phyloP scores from a whole-genome alignment of 2,113 vertebrate species.

The Cnemophilus loriae region DNA sequence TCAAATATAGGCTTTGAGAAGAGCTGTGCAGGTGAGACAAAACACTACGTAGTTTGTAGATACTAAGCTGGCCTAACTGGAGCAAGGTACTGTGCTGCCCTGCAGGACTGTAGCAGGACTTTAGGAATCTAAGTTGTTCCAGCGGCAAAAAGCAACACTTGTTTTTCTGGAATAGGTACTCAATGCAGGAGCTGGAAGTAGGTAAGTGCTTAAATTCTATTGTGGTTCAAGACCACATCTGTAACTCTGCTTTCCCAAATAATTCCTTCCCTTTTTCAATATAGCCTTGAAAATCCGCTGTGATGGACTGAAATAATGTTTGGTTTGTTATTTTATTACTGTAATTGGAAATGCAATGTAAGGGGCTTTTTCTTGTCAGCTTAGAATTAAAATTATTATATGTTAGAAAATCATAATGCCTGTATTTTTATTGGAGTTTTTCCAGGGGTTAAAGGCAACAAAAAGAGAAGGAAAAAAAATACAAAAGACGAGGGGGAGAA shows the following conservation, averaged over 20 bases:
- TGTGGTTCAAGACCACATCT: neutral
- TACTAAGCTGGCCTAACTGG: neutral
- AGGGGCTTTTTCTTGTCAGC: neutral
- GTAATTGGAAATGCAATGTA: neutral
- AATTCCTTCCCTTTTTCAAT: neutral
- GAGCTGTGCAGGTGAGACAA: neutral
- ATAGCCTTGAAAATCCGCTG: neutral
- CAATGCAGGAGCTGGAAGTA: neutral
- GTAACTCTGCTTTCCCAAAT: neutral
- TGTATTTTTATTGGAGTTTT: neutral
- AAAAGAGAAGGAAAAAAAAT: neutral
- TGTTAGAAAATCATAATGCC: neutral
- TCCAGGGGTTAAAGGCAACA: neutral
- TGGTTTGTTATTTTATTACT: neutral
- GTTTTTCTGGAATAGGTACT: neutral
- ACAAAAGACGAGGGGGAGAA: accelerated
- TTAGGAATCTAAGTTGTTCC: neutral
- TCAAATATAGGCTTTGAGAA: neutral
- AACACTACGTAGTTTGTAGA: neutral
- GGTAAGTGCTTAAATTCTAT: neutral
- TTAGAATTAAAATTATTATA: neutral
- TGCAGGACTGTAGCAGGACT: neutral
- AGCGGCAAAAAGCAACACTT: neutral
- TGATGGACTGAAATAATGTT: neutral
- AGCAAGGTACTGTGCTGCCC: neutral